Base-by-base conservation (phyloP, 2,888 invertebrate species). In the Argyresthia goedartella region DNA sequence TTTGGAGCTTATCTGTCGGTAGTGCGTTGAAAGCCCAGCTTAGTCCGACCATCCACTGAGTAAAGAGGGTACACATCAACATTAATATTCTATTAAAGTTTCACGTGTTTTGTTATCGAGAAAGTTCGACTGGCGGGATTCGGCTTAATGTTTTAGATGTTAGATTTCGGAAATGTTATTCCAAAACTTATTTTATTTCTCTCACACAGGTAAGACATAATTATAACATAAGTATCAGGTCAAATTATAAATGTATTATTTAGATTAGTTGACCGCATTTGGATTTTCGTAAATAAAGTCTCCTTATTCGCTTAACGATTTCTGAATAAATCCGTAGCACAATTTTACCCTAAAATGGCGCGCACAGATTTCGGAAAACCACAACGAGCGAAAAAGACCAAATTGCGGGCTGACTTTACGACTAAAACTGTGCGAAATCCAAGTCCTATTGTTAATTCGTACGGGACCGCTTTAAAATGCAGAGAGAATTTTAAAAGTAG, bases 21-120 rank as follows among this genome's bases (percentile, higher is more conserved):
- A 33, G 50, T 50, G 41, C 43, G 50, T 42, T 42, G 50, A 50
- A 50, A 50, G 50, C 42, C 42, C 25, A 42, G 50, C 50, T 50
- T 50, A 50, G 41, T 25, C 41, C 36, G 4, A 25, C 47, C 47
- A 14, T 47, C 47, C 47, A 34, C 34, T 25, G 49, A 39, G 36
- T 14, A 49, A 39, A 36, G 49, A 49, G 59, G 54, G 60, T 63
- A 58, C 60, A 63, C 61, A 60, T 63, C 42, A 13, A 64, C 81
- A 81, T 81, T 80, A 81, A 80, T 81, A 82, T 81, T 82, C 81
- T 72, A 81, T 77, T 75, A 73, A 65, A 69, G 74, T 73, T 74
- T 73, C 73, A 72, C 69, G 71, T 71, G 74, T 77, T 79, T 74
- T 74, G 76, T 80, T 77, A 75, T 25, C 47, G 47, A 25, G 25